Conservation (phyloP, 2,888 invertebrate genomes). For the Amiota mariae region DNA sequence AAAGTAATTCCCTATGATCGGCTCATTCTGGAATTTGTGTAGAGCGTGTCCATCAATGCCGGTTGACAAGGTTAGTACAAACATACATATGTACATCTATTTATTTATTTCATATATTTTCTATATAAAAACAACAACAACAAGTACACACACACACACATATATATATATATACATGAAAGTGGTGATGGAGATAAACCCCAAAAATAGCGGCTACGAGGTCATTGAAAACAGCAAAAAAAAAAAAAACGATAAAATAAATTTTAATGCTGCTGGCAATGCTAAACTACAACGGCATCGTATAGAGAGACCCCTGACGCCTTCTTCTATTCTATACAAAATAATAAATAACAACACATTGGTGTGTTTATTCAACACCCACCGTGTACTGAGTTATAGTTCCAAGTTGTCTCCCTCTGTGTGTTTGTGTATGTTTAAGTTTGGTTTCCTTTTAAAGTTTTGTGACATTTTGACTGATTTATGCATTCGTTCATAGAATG, state of each 20-base stretch:
- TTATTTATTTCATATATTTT: neutral
- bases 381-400: too few relatives aligned
- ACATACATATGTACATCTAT: too few relatives aligned
- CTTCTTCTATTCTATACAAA: too few relatives aligned
- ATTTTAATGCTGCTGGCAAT: conserved; percentile 29
- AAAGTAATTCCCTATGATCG: conserved; percentile 85
- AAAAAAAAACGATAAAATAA: conserved; percentile 24
- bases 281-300: neutral
- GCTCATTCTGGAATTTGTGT: conserved; percentile 97
- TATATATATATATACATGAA: too few relatives aligned
- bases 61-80: conserved; percentile 89
- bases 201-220: conserved; percentile 46
- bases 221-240: conserved; percentile 46
- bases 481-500: conserved; percentile 42
- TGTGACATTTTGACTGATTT: conserved; percentile 51
- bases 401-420: neutral
- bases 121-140: conserved; percentile 11
- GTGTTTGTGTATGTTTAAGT: too few relatives aligned
- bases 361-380: too few relatives aligned
- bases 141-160: conserved; percentile 37
- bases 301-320: too few relatives aligned
- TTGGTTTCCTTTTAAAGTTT: neutral
- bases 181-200: too few relatives aligned
- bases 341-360: too few relatives aligned
- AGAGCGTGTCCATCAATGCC: conserved; percentile 97